These are phyloP conservation scores for Tachina grossa DNA, from an alignment of 2,888 invertebrate genomes.

Conservation along the genomic window DNA sequence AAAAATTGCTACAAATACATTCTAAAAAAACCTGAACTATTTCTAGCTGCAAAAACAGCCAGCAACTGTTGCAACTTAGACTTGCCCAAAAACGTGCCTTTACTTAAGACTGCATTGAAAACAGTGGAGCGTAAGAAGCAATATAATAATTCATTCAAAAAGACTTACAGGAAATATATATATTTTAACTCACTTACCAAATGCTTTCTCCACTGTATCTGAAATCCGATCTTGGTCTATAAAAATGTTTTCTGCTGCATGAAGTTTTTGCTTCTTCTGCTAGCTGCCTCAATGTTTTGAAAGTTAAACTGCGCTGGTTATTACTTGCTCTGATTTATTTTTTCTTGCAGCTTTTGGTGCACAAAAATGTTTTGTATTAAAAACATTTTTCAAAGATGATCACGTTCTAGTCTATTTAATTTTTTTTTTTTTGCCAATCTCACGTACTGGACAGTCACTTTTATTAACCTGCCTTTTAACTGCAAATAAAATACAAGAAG, in stretches of 20 bases:
- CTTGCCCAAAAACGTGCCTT: constrained; percentile 52
- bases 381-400: constrained; percentile 42
- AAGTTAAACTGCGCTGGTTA: constrained; percentile 47
- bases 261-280: constrained; percentile 3
- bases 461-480: constrained; percentile 64
- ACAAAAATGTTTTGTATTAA: constrained; percentile 2
- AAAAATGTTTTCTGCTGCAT: constrained; percentile 2
- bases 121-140: neutral
- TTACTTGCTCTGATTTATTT: constrained; percentile 66
- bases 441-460: constrained; percentile 64
- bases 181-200: too few relatives aligned
- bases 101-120: constrained; percentile 27
- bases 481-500: neutral
- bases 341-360: constrained; percentile 7
- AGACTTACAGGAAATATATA: neutral
- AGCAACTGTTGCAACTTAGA: constrained; percentile 32
- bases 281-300: constrained; percentile 30
- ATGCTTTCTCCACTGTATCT: constrained; percentile 12
- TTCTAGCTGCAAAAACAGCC: constrained; percentile 13
- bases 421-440: neutral
- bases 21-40: constrained; percentile 19
- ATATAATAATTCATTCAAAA: neutral
- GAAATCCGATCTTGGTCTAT: constrained; percentile 16
- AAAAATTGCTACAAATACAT: neutral
- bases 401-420: constrained; percentile 51